Evolutionary conservation across 2,113 vertebrate genomes (phyloP).

Genomic region (Physeter macrocephalus): DNA sequence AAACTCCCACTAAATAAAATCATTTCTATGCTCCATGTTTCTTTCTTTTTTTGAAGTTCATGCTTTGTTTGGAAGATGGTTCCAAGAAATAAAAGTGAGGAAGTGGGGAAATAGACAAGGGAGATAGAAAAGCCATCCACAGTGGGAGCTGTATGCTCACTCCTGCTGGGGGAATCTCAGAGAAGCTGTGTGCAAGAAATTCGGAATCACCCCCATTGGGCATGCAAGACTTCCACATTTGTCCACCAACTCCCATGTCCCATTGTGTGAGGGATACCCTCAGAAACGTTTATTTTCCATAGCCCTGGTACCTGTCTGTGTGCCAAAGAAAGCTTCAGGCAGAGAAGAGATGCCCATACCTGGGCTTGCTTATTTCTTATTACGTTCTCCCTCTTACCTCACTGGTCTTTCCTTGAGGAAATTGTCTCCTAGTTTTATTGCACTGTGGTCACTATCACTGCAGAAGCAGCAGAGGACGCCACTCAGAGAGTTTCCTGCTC

Average conservation of each 20-base stretch:
- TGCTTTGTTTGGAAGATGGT: background rate
- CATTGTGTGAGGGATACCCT: background rate
- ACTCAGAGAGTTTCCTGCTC: background rate
- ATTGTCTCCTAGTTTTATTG: background rate
- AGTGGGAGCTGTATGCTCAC: background rate
- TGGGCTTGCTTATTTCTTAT: background rate
- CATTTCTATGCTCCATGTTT: background rate
- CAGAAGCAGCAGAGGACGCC: background rate
- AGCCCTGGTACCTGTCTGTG: background rate
- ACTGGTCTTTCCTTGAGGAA: background rate
- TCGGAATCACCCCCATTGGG: background rate
- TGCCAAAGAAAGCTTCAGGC: background rate
- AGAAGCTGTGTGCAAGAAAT: background rate
- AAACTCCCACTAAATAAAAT: background rate
- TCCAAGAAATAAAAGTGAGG: background rate
- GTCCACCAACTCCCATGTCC: background rate
- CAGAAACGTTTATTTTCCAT: background rate
- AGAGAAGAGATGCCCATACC: background rate
- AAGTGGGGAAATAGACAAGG: background rate
- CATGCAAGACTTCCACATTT: background rate
- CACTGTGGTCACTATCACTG: background rate
- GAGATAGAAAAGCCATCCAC: background rate
- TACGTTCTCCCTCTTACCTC: background rate
- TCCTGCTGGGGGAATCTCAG: background rate
- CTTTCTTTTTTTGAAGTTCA: background rate